Base-by-base conservation (phyloP, 2,113 vertebrate species). In the Notarius quadriscutis region DNA sequence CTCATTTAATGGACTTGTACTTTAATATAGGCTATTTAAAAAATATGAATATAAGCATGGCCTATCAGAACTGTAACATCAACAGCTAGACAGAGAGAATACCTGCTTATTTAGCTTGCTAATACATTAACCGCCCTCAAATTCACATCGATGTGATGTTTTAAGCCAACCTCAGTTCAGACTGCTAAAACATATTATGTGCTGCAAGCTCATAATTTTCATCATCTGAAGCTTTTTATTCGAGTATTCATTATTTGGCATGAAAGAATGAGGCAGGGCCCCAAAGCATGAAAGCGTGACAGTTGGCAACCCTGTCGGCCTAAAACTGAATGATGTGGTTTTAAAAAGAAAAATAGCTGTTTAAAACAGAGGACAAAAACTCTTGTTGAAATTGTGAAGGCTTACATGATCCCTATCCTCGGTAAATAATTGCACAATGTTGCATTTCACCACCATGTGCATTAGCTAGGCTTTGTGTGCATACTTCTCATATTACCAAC, bases 341-440 rank as follows among this genome's bases (percentile, higher is more conserved):
- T 34, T 57, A 41, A 86, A 69, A 71, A 55, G 51, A 58, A 80
- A 60, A 81, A 60, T 81, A 60, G 18, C 12, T 62, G 55, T 41
- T 81, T 48, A 48, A 58, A 80, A 80, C 17, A 58, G 34, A 25
- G 18, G 18, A 62, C 30, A 62, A 60, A 58, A 41, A 25, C 57
- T 62, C 79, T 81, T 62, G 30, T 62, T 25, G 20, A 81, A 81
- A 81, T 62, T 11, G 57, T 62, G 48, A 62, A 48, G 53, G n/a
- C 57, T 58, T 81, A 62, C 79, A 62, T 81, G 57, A 81, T 81
- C 57, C 79, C 62, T 48, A 62, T 48, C 58, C 57, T 41, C 41
- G 20, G 79, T 81, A 81, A 62, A 81, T 81, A 81, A 81, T 81
- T 81, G 72, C 69, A 65, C 58, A 62, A 86, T 81, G 83, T 72